These are phyloP conservation scores for Luscinia luscinia DNA, from an alignment of 2,797 vertebrate species.

Conservation along the genomic window DNA sequence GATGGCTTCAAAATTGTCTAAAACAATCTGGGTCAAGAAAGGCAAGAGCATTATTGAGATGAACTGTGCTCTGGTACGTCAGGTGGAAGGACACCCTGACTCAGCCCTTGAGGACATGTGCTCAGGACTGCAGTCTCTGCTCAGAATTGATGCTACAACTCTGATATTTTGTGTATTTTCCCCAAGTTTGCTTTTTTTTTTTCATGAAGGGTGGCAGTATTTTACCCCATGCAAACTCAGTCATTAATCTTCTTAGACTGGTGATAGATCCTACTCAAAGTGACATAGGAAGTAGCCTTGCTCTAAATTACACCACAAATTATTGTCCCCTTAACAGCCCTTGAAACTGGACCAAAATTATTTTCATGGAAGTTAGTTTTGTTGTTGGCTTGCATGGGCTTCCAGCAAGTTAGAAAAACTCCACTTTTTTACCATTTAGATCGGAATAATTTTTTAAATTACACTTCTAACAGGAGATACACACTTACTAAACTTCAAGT, in stretches of 20 bases:
- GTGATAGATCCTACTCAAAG: not conserved
- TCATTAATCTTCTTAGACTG: not conserved
- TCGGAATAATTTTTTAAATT: not conserved
- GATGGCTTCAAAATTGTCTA: not conserved
- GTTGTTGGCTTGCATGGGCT: not conserved
- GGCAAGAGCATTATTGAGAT: not conserved
- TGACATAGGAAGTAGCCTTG: not conserved
- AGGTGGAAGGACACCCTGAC: not conserved
- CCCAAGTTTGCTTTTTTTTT: fast-evolving
- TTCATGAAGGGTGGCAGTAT: not conserved
- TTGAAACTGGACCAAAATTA: not conserved
- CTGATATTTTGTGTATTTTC: not conserved
- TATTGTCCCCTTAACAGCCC: not conserved
- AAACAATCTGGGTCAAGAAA: not conserved
- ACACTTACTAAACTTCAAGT: fast-evolving
- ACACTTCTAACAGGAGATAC: not conserved
- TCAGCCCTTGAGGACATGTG: not conserved
- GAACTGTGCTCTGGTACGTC: not conserved
- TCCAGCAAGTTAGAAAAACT: not conserved
- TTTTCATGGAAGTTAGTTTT: not conserved
- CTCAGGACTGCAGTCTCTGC: not conserved
- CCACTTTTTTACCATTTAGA: not conserved
- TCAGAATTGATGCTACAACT: not conserved
- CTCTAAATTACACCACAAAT: not conserved
- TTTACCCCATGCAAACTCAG: not conserved